Conservation (phyloP, 2,797 vertebrate genomes). For the Sarcoramphus papa region DNA sequence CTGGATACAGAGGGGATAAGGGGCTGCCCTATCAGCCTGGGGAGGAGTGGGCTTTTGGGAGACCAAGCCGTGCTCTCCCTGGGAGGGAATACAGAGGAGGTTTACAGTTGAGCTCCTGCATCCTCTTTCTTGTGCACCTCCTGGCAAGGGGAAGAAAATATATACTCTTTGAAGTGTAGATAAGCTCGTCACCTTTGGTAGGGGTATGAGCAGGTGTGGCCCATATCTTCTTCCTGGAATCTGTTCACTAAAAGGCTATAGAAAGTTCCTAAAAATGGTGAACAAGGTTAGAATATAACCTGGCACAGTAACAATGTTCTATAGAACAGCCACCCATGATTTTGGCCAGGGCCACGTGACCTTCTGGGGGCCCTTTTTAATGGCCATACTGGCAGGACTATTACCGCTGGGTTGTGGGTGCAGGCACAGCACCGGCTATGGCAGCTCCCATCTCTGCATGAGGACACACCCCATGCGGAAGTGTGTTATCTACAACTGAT, state of each 20-base stretch:
- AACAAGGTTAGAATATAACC: neutral
- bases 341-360: neutral
- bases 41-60: neutral
- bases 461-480: neutral
- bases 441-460: neutral
- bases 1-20: fast-evolving
- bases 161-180: neutral
- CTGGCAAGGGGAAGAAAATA: neutral
- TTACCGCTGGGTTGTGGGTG: neutral
- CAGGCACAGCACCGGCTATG: neutral
- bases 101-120: neutral
- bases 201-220: neutral
- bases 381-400: neutral
- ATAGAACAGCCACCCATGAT: neutral
- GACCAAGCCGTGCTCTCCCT: neutral
- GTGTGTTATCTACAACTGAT: neutral
- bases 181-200: neutral
- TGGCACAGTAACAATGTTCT: neutral
- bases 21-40: neutral
- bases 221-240: neutral
- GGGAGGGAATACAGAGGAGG: neutral
- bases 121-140: neutral
- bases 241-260: neutral
- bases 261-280: neutral
- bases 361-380: neutral